Conservation (phyloP, 1,140 invertebrate genomes). For the Gerris buenoi region DNA sequence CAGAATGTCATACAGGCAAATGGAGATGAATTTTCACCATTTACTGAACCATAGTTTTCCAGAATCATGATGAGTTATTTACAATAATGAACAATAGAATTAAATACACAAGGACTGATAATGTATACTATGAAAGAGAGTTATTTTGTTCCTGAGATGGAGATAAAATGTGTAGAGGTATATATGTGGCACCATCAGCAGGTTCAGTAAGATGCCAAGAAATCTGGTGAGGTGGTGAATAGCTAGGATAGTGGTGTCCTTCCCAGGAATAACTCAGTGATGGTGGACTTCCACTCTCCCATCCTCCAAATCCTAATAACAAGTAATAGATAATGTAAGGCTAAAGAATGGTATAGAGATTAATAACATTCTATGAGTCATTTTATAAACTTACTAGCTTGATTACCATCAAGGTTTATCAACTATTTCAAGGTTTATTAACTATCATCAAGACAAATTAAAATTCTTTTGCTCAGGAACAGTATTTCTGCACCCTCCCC, state of each 20-base stretch:
- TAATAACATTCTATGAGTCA: no score
- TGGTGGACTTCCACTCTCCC: background rate
- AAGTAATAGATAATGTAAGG: no score
- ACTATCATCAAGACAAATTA: no score
- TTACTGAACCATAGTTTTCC: background rate
- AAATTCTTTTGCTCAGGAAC: no score
- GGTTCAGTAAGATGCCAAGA: background rate
- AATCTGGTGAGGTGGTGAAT: background rate
- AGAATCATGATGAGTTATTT: background rate
- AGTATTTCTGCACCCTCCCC: no score
- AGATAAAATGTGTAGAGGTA: background rate
- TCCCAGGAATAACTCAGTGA: background rate
- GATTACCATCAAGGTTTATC: no score
- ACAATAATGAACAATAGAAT: no score
- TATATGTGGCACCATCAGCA: background rate
- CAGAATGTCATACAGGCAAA: constrained; percentile 66
- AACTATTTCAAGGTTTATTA: no score
- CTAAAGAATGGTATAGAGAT: no score
- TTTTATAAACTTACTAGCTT: no score
- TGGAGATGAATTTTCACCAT: background rate
- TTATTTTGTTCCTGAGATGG: background rate
- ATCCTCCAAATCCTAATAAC: background rate
- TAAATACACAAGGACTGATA: no score
- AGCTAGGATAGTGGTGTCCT: background rate
- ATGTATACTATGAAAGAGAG: no score